phyloP scores from a whole-genome alignment of 1,140 invertebrate genomes.

The Hycleus cichorii region DNA sequence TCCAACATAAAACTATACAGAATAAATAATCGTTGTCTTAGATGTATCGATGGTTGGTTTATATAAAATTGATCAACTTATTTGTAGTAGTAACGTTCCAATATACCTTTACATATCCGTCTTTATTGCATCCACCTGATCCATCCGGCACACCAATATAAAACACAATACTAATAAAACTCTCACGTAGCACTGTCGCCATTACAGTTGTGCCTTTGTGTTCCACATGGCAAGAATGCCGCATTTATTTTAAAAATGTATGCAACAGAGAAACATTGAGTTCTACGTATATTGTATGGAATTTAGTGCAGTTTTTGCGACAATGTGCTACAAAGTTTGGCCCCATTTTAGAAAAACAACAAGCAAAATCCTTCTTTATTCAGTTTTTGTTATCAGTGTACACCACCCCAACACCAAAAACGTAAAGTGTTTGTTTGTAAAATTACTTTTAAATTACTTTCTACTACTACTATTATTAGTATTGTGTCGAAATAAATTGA shows the following conservation, averaged over 20 bases:
- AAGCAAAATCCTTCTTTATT: too few relatives aligned
- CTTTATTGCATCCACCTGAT: constrained; percentile 13
- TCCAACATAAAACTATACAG: neutral
- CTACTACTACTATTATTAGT: too few relatives aligned
- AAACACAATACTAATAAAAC: constrained; percentile 31
- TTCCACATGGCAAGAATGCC: constrained; percentile 20
- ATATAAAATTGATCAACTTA: constrained; percentile 1
- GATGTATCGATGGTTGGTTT: neutral
- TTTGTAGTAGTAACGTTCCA: neutral
- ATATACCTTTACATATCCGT: constrained; percentile 3
- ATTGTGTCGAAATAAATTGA: too few relatives aligned
- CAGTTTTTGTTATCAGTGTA: too few relatives aligned
- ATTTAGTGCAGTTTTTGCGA: too few relatives aligned
- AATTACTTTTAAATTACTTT: too few relatives aligned
- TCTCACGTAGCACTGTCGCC: constrained; percentile 23
- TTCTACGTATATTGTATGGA: too few relatives aligned
- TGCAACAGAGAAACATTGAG: neutral
- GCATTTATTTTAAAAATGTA: constrained; percentile 31
- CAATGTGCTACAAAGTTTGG: too few relatives aligned
- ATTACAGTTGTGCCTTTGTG: constrained; percentile 22
- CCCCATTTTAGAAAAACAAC: too few relatives aligned
- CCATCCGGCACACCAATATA: neutral
- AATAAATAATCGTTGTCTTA: neutral
- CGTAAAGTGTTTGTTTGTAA: too few relatives aligned
- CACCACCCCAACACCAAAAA: too few relatives aligned